Percentiles rank a stretch among this genome's conserved stretches.
phyloP scores from a whole-genome alignment of 2,797 vertebrate species.

The Acipenser transmontanus region DNA sequence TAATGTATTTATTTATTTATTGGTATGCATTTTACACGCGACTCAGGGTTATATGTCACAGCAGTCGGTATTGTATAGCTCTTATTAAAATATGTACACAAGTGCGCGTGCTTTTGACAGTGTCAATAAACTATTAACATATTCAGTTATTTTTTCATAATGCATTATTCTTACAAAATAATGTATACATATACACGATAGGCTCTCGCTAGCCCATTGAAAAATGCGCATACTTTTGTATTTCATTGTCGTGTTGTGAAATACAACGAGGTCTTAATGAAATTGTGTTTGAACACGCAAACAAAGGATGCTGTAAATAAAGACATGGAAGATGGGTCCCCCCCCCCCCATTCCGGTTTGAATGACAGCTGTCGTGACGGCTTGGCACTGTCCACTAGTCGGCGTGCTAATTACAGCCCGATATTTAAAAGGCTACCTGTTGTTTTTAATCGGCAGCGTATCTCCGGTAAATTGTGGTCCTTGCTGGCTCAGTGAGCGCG shows the following conservation, averaged over 20 bases:
- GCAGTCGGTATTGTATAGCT: too few relatives aligned
- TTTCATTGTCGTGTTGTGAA: background rate
- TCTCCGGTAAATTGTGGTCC: background rate
- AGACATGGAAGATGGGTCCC: background rate
- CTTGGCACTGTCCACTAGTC: conserved; percentile 44
- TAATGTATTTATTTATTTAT: too few relatives aligned
- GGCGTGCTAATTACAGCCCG: conserved; percentile 30
- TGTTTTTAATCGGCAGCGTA: background rate
- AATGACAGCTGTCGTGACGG: conserved; percentile 19
- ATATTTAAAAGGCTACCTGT: conserved; percentile 23
- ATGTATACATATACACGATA: too few relatives aligned
- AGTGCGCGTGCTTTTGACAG: too few relatives aligned
- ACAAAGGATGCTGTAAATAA: background rate
- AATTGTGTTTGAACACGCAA: background rate
- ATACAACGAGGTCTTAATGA: background rate
- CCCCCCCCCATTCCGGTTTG: background rate
- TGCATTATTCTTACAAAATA: too few relatives aligned
- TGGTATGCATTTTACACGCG: too few relatives aligned
- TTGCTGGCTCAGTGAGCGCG: conserved; percentile 15
- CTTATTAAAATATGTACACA: too few relatives aligned
- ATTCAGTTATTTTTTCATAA: too few relatives aligned
- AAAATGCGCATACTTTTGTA: conserved; percentile 12
- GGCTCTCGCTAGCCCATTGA: conserved; percentile 3
- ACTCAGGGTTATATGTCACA: too few relatives aligned
- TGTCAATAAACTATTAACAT: too few relatives aligned